Base-by-base conservation (phyloP, 2,888 invertebrate genomes). In the Gerosis bhagava region DNA sequence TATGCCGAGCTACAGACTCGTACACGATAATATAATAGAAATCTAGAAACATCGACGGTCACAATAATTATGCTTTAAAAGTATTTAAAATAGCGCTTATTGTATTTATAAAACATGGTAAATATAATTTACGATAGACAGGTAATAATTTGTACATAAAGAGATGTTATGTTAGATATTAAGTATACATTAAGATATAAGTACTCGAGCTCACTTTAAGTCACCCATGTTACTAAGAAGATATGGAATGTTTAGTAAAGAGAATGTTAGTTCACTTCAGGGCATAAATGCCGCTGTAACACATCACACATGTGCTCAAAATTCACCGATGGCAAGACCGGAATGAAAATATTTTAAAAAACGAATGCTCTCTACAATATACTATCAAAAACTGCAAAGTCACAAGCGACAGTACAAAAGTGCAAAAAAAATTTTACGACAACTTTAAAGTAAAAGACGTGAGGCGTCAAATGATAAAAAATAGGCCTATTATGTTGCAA, bases 161-260 rank as follows among this genome's bases (percentile, higher is more conserved):
- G 54, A 62, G 60, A 62, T 64, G 53, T 61, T 57, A 57, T 57
- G 55, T 40, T 57, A 56, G 51, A 59, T 56, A 54, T 53, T 53
- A 60, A 51, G 53, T 60, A 57, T 41, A 53, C 51, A 51, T 57
- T 49, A 59, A 45, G 6, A 49, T 67, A 73, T 86, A 88, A 88
- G 87, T 88, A 88, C 87, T 74, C 67, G 76, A 79, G 83, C 82
- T 80, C 81, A 82, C 80, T 83, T 86, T 88, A 88, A 88, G 87
- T 88, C 83, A 83, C 83, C 77, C 79, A 69, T 70, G 66, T 71
- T 65, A 70, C 65, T 72, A 64, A 45, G 50, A 65, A 66, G 58
- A 66, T 65, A 70, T 86, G 87, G 87, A 87, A 86, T 87, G 87
- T 83, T 77, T 70, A 76, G 71, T 76, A 64, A 52, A 62, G 56